These are phyloP conservation scores for Osmerus mordax DNA, from an alignment of 2,113 vertebrate genomes.

Conservation along the genomic window DNA sequence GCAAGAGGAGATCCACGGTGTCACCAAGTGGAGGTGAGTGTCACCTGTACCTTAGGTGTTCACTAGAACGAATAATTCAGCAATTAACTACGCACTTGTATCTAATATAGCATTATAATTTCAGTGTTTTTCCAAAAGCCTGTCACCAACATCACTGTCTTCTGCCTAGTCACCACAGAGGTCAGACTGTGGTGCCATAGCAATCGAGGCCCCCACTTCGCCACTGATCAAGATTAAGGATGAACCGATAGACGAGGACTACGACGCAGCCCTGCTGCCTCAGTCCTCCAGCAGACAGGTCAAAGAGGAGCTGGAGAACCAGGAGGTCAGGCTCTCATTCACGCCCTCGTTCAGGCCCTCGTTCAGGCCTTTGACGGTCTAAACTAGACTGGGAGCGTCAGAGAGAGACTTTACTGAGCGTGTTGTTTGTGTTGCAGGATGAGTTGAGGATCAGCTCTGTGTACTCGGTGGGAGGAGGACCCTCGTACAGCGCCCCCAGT, in stretches of 20 bases:
- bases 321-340: constrained; percentile 78
- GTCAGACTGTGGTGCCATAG: constrained; percentile 29
- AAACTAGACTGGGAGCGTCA: not conserved
- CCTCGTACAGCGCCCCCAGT: constrained; percentile 60
- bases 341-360: constrained; percentile 7
- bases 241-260: constrained; percentile 95
- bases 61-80: too few species aligned
- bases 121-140: not conserved
- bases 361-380: not conserved
- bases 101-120: not conserved
- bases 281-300: constrained; percentile 77
- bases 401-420: not conserved
- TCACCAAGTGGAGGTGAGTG: too few species aligned
- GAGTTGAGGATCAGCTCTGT: constrained; percentile 96
- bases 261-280: constrained; percentile 83
- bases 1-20: too few species aligned
- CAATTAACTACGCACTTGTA: not conserved
- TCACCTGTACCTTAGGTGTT: too few species aligned
- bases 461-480: constrained; percentile 88
- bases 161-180: constrained; percentile 14
- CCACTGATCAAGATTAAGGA: constrained; percentile 90
- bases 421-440: constrained; percentile 80
- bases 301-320: constrained; percentile 93
- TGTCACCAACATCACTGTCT: not conserved
- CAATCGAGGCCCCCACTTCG: constrained; percentile 77